Evolutionary conservation across 2,888 invertebrate species (phyloP).

Genomic region (Tortricodes alternella): DNA sequence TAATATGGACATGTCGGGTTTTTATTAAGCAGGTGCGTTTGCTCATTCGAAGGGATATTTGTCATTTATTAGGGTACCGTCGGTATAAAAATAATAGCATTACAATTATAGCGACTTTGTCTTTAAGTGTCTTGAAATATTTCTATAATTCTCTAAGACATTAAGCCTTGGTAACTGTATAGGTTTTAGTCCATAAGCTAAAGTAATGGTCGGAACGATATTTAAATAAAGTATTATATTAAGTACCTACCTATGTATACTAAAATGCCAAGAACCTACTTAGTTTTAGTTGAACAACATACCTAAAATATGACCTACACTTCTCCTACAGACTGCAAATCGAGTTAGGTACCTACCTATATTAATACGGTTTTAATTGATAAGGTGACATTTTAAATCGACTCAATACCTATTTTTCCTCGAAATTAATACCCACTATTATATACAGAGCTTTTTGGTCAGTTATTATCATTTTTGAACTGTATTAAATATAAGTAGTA

Average conservation of each 20-base stretch:
- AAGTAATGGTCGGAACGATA: constrained; percentile 4
- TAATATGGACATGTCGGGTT: constrained; percentile 60
- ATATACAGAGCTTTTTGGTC: neutral
- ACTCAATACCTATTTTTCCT: neutral
- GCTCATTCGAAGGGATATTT: constrained; percentile 53
- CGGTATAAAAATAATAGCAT: constrained; percentile 62
- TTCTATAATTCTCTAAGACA: constrained; percentile 50
- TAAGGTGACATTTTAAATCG: constrained; percentile 10
- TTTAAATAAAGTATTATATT: constrained; percentile 1
- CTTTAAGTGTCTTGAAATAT: constrained; percentile 54
- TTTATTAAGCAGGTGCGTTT: constrained; percentile 66
- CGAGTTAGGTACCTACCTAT: no score
- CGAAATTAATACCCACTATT: neutral
- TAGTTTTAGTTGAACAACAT: neutral
- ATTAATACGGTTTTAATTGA: constrained; percentile 19
- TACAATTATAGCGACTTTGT: constrained; percentile 63
- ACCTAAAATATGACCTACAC: constrained; percentile 19
- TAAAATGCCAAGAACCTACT: neutral
- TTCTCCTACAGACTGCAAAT: constrained; percentile 18
- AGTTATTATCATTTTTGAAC: no score
- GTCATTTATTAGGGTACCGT: constrained; percentile 57
- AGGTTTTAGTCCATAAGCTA: neutral
- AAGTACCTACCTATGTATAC: neutral
- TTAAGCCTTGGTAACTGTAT: constrained; percentile 26
- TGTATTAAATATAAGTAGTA: neutral